Base-by-base conservation (phyloP, 2,797 vertebrate species). In the Pagetopsis macropterus region DNA sequence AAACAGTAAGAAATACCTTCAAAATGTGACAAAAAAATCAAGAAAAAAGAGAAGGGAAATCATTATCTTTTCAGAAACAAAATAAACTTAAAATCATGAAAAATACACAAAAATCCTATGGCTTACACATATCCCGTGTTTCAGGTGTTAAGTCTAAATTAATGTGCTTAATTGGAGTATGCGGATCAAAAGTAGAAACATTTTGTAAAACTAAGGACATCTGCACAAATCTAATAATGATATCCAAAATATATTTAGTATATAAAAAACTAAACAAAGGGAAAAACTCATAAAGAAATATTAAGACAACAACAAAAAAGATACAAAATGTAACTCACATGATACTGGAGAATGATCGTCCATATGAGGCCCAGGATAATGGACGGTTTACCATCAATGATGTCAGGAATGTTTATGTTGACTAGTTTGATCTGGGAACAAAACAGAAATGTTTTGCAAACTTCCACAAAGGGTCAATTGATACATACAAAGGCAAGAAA, bases 351-450 rank as follows among this genome's bases (percentile, higher is more conserved):
- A 83, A 99, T 98, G 91, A 99, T 96, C 49, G 95, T 97, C 98
- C 98, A 99, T 87, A 99, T 95, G 46, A 99, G 93, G 75, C 98
- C 97, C 81, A 99, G 95, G 88, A 99, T 96, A 89, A 99, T 98
- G 84, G 97, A 98, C 48, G 97, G 97, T 76, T 96, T 98, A 40
- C 98, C 98, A 69, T 98, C 96, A 62, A 97, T 93, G 72, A 99
- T 96, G 89, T 99, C 98, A 84, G 97, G 90, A 90, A 98, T 95
- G 90, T 98, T 96, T 88, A 99, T 98, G 94, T 99, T 99, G 89
- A 99, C 97, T 52, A 99, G 94, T 90, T 98, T 99, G 84, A 99
- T 96, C 98, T 99, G 90, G 1, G 21, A 40, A 56, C 0, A 45
- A 67, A 73, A 44, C 14, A 60, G 10, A 14, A 56, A 40, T 12